Base-by-base conservation (phyloP, 2,888 invertebrate species). In the Noctua fimbriata region DNA sequence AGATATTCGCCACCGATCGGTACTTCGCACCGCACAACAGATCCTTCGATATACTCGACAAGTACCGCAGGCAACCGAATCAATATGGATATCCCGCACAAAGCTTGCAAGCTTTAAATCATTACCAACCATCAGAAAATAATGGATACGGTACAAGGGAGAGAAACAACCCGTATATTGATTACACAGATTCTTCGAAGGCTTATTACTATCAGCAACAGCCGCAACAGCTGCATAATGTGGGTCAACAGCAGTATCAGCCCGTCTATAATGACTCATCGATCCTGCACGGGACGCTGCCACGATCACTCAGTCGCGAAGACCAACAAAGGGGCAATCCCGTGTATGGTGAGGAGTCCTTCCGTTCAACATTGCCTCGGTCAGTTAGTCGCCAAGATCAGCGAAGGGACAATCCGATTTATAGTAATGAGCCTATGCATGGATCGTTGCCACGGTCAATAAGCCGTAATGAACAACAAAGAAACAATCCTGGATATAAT, bases 1-100 rank as follows among this genome's bases (percentile, higher is more conserved):
- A 97, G 91, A 95, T 96, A 92, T 96, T 96, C 84, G 95, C 96
- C 70, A 96, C 93, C 52, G 96, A 97, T 89, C 94, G 97, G 76
- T 97, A 92, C 90, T 89, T 93, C 28, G 90, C 94, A 60, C 97
- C 96, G 9, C 94, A 96, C 85, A 94, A 94, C 83, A 94, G 94
- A 89, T 93, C 94, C 32, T 96, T 97, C 78, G 94, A 95, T 89
- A 93, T 96, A 82, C 93, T 94, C 70, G 93, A 95, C 84, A 96
- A 95, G 90, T 94, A 95, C 87, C 93, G 94, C 81, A 92, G 93
- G 82, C 95, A 93, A 87, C 94, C 94, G 44, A 93, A 93, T 87
- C 94, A 94, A 88, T 91, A 93, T 86, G 94, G 92, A 82, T 96
- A 96, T 91, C 95, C 96, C 85, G 96, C 95, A 66, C 96, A 96